phyloP scores from a whole-genome alignment of 2,113 vertebrate genomes.

The Notiomystis cincta region DNA sequence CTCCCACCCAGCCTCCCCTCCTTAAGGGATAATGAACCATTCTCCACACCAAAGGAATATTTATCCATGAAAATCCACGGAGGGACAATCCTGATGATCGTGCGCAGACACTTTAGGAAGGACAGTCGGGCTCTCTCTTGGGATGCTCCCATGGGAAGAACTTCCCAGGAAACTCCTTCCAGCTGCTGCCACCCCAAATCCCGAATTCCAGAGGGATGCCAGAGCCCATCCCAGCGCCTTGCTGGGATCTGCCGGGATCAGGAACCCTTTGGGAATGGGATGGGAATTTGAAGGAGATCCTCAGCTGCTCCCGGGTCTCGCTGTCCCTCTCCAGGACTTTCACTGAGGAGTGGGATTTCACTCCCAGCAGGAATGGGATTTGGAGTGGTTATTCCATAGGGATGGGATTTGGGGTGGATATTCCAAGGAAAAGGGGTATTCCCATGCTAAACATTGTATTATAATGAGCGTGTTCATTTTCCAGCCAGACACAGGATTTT shows the following conservation, averaged over 20 bases:
- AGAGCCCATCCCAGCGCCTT: not conserved
- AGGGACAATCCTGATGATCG: not conserved
- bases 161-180: not conserved
- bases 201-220: fast-evolving
- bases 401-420: not conserved
- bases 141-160: not conserved
- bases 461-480: not conserved
- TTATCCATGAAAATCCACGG: constrained; percentile 47
- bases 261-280: not conserved
- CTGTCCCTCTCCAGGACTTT: not conserved
- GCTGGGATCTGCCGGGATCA: not conserved
- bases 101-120: fast-evolving
- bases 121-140: not conserved
- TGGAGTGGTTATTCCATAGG: too few species aligned
- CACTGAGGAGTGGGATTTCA: not conserved
- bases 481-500: not conserved
- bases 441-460: not conserved
- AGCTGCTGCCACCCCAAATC: not conserved
- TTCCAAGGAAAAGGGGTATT: not conserved
- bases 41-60: not conserved
- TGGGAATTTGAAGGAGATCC: not conserved
- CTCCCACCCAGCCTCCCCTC: not conserved
- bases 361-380: not conserved
- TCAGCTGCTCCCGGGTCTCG: not conserved
- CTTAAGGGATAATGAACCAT: fast-evolving